Base-by-base conservation (phyloP, 2,113 vertebrate genomes). In the Ammodytes dubius region DNA sequence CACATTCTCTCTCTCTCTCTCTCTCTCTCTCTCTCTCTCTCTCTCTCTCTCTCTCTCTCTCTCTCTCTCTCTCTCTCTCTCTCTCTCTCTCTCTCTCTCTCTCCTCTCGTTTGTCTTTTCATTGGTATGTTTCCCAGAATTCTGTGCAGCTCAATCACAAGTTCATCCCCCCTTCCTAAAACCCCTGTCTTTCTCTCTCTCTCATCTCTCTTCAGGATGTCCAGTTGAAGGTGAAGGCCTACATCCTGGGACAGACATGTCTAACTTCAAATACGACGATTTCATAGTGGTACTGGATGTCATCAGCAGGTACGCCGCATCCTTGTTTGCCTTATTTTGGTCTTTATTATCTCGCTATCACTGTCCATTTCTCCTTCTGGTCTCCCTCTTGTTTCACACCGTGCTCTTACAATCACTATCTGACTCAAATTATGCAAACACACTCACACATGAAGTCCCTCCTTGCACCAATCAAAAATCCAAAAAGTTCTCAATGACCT, bases 221-320 rank as follows among this genome's bases (percentile, higher is more conserved):
- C 91, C 98, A 99, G 65, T 91, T 99, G 84, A 99, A 99, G 95
- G 97, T 99, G 82, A 99, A 99, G 93, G 98, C 96, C 0, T 99
- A 99, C 76, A 96, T 99, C 78, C 95, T 99, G 85, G 98, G 81
- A 99, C 98, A 0, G 98, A 99, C 90, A 96, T 99, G 94, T 99
- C 98, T 46, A 99, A 96, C 94, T 99, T 99, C 94, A 99, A 99
- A 93, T 99, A 99, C 0, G 98, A 99, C 0, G 97, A 99, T 93
- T 99, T 99, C 94, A 99, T 99, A 82, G 97, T 99, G 91, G 98
- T 99, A 7, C 95, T 99, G 88, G 98, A 99, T 89, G 96, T 99
- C 93, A 97, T 97, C 92, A 99, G 97, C 97, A 99, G 98, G 98
- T 99, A 96, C 8, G 14, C 42, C 7, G 10, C 4, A 5, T 79